Evolutionary conservation across 2,888 invertebrate species (phyloP).

Genomic region (Tipula helvola): DNA sequence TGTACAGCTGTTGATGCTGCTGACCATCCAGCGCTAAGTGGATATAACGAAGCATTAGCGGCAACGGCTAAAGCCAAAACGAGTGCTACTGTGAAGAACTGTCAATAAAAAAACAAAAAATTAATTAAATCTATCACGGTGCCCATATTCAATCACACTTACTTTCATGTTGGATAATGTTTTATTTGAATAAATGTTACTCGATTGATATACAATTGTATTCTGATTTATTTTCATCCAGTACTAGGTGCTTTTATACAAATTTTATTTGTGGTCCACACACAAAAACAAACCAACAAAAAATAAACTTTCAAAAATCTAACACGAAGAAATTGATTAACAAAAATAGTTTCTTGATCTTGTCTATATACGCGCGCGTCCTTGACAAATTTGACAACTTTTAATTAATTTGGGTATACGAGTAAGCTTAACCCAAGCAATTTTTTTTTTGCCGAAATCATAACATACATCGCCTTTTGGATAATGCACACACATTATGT

Average conservation of each 20-base stretch:
- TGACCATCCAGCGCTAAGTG: slow-evolving; percentile 15
- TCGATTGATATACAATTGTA: not conserved
- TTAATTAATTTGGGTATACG: not conserved
- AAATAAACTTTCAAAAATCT: not conserved
- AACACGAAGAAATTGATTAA: not conserved
- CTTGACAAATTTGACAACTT: not conserved
- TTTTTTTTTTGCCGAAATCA: not conserved
- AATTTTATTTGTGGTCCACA: not conserved
- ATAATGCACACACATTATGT: not conserved
- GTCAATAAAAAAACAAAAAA: slow-evolving; percentile 11
- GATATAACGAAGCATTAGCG: slow-evolving; percentile 30
- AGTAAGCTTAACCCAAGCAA: not conserved
- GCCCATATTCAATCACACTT: not conserved
- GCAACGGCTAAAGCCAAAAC: slow-evolving; percentile 31
- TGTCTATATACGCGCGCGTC: not conserved
- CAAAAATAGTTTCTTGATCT: not conserved
- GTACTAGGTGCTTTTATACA: not conserved
- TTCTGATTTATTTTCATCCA: not conserved
- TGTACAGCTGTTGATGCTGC: not conserved
- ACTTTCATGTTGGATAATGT: not conserved
- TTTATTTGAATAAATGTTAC: not conserved
- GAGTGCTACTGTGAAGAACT: slow-evolving; percentile 31
- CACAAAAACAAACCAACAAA: not conserved
- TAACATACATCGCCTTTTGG: not conserved
- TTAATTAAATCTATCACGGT: not conserved